A percentile compares a stretch with the other conserved stretches of the same genome.
Evolutionary conservation across 2,888 invertebrate species (phyloP).

Genomic region (Oxyscelio sp.): DNA sequence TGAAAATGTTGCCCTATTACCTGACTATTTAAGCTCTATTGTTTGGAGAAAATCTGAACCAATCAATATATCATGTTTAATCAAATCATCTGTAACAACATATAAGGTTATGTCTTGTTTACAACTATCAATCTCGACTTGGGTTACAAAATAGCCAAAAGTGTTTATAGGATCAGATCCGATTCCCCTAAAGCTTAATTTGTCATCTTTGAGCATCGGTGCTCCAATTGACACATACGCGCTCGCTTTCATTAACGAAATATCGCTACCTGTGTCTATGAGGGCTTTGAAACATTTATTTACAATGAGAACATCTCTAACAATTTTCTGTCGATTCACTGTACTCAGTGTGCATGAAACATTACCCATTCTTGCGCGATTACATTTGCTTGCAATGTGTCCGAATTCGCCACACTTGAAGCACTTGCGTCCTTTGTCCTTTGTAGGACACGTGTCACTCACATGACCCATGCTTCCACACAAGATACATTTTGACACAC

Average conservation of each 20-base stretch:
- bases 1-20: no score
- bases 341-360: no score
- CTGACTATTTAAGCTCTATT: no score
- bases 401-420: no score
- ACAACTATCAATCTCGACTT: not conserved
- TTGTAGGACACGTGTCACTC: no score
- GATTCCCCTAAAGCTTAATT: not conserved
- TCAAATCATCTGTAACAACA: not conserved
- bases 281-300: not conserved
- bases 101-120: not conserved
- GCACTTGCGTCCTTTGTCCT: no score
- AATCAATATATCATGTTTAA: not conserved
- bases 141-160: not conserved
- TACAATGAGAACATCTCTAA: not conserved
- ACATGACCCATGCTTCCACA: no score
- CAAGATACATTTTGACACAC: no score
- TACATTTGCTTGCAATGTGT: no score
- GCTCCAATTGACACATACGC: not conserved
- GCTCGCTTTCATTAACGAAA: not conserved
- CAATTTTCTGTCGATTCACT: not conserved
- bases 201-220: not conserved
- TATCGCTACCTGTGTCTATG: not conserved
- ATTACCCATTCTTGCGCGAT: no score
- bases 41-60: no score
- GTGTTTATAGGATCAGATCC: not conserved